Conservation (phyloP, 2,888 invertebrate genomes). For the Lathronympha strigana region DNA sequence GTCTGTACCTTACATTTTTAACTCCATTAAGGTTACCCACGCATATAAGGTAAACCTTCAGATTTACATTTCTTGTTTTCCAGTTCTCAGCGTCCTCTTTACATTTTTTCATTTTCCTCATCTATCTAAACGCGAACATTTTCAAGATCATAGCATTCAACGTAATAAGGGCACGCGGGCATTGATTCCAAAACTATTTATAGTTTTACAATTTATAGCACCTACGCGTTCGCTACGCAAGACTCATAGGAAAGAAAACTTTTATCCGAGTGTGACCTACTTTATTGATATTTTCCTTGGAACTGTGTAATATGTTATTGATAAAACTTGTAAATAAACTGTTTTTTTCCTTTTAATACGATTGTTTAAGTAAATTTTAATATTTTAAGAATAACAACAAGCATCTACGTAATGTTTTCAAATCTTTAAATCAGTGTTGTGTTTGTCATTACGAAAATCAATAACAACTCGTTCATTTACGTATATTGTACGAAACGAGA, state of each 20-base stretch:
- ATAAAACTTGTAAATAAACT: not conserved
- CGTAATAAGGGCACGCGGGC: not conserved
- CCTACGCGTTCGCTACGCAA: not conserved
- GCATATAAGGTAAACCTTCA: no score
- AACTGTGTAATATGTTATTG: not conserved
- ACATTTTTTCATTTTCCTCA: conserved; percentile 20
- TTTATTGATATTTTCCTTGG: no score
- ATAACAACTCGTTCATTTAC: not conserved
- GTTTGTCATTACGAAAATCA: not conserved
- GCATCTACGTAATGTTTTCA: not conserved
- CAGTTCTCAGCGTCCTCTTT: not conserved
- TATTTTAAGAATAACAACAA: not conserved
- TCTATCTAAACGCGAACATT: conserved; percentile 1
- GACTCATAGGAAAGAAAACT: not conserved
- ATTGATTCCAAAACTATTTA: not conserved
- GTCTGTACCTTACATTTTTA: no score
- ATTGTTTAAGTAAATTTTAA: not conserved
- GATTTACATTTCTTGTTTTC: not conserved
- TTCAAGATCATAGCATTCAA: conserved; percentile 7
- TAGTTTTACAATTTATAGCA: not conserved
- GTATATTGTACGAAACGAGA: not conserved
- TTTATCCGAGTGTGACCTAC: not conserved
- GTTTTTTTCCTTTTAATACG: not conserved
- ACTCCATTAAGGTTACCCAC: no score
- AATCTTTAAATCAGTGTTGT: not conserved